phyloP scores from a whole-genome alignment of 2,888 invertebrate genomes.

The Theristus sp. region DNA sequence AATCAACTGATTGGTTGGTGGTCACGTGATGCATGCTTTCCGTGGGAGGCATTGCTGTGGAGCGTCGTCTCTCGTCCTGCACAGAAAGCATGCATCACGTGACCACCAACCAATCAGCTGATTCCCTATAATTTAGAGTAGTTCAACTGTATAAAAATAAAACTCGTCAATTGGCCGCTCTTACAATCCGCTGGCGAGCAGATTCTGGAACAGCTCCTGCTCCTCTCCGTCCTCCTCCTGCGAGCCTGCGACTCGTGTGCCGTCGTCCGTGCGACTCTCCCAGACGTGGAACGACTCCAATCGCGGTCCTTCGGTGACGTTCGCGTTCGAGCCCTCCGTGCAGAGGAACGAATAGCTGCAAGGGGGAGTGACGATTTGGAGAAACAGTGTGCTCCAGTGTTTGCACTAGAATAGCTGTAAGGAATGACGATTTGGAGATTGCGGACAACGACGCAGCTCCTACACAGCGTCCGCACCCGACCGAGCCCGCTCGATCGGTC shows the following conservation, averaged over 20 bases:
- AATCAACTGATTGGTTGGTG: too few relatives aligned
- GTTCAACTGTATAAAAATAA: too few relatives aligned
- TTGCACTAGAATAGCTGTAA: background rate
- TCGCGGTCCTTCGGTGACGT: background rate
- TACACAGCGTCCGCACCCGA: too few relatives aligned
- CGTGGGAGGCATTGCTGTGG: too few relatives aligned
- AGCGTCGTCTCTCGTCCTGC: too few relatives aligned
- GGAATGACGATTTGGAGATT: background rate
- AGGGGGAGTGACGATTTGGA: background rate
- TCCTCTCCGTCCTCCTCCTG: background rate
- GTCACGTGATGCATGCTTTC: too few relatives aligned
- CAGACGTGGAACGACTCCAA: background rate
- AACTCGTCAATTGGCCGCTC: background rate
- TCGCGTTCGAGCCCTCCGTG: background rate
- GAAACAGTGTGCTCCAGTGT: too few relatives aligned
- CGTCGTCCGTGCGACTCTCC: background rate
- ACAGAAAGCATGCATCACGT: too few relatives aligned
- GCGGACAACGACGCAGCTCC: too few relatives aligned
- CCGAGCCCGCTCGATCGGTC: too few relatives aligned
- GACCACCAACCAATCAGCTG: too few relatives aligned
- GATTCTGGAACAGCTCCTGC: background rate
- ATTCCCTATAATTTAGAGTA: too few relatives aligned
- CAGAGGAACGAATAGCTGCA: background rate
- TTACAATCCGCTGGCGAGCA: background rate
- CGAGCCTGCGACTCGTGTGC: background rate